Base-by-base conservation (phyloP, 2,888 invertebrate species). In the Phortica okadai region DNA sequence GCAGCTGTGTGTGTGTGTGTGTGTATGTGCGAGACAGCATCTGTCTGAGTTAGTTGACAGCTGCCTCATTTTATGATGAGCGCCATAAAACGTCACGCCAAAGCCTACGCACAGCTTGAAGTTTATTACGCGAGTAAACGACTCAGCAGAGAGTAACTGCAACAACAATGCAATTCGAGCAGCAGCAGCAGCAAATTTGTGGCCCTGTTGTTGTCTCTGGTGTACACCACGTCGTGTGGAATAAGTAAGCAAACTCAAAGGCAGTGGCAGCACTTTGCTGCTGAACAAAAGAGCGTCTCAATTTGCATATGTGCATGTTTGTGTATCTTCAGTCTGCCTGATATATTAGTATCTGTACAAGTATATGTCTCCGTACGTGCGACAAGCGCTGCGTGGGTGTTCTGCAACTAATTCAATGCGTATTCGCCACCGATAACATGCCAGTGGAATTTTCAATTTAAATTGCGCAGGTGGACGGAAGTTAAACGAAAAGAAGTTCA, bases 11-110 rank as follows among this genome's bases (percentile, higher is more conserved):
- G 33, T 33, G 64, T 64, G 64, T 42, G 6, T 5, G 33, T 66
- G 6, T 11, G 10, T 42, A 14, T 6, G 21, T 42, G 67, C 41
- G 14, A 67, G 50, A 21, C 62, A 62, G 62, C 62, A 11, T 62
- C 62, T 10, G 25, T 50, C 62, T 62, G 62, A 25, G 54, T 56
- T 45, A 69, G 45, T 56, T 16, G 74, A 50, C 62, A 50, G 62
- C 74, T 74, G 74, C 50, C 64, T 74, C 64, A 74, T 64, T 62
- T 64, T 64, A 59, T 74, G 74, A 74, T 74, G 74, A 74, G 74
- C 64, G 14, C 50, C 74, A 50, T 74, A 74, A 74, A 73, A 59
- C 21, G 45, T 74, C 62, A 10, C 64, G 5, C 11, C 1, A 8
- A 16, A 62, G 25, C 74, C 74, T 64, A 74, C 74, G 74, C 74